These are phyloP conservation scores for Oasisia sp. DNA, from an alignment of 2,888 invertebrate genomes.

Conservation along the genomic window DNA sequence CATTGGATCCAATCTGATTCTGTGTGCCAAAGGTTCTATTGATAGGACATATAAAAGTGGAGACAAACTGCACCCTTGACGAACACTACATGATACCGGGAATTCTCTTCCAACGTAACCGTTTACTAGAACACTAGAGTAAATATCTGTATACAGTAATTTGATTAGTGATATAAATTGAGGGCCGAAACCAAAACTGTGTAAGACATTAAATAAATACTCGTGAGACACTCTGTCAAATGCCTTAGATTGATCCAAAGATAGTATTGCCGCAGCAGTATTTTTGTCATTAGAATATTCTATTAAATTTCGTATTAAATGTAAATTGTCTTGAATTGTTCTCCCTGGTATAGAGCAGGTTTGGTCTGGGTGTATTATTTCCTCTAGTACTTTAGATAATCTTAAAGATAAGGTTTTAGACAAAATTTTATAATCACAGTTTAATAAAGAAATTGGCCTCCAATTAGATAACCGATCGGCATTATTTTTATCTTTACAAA, in stretches of 20 bases:
- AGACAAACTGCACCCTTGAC: too few relatives aligned
- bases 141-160: too few relatives aligned
- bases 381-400: background rate
- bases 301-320: background rate
- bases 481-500: background rate
- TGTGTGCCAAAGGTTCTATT: constrained; percentile 24
- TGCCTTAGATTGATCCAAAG: constrained; percentile 18
- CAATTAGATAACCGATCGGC: background rate
- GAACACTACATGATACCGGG: background rate
- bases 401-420: background rate
- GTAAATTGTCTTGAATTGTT: constrained; percentile 17
- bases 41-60: constrained; percentile 22
- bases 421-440: constrained; percentile 27
- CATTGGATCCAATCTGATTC: background rate
- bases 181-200: background rate
- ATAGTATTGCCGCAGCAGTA: background rate
- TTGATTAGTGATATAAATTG: too few relatives aligned
- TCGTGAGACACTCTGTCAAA: constrained; percentile 26
- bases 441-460: background rate
- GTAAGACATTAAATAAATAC: constrained; percentile 19
- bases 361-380: constrained; percentile 14
- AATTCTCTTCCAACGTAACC: background rate
- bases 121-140: constrained; percentile 24
- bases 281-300: constrained; percentile 18
- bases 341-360: constrained; percentile 9